Base-by-base conservation (phyloP, 1,140 invertebrate genomes). In the Sarcophaga peregrina region DNA sequence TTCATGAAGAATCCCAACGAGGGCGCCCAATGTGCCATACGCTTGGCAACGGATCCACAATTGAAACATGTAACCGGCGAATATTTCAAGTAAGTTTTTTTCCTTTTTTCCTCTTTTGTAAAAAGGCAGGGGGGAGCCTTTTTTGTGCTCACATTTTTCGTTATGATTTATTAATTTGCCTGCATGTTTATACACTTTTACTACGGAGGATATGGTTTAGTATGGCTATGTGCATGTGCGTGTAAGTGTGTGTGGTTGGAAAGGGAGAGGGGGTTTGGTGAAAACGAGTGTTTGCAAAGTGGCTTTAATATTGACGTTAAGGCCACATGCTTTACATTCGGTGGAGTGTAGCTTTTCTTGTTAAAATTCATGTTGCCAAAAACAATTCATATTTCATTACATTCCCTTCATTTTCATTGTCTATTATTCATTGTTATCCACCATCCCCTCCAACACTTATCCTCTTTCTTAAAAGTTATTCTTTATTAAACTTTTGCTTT, bases 21-120 rank as follows among this genome's bases (percentile, higher is more conserved):
- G 89, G 95, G 95, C 15, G 93, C 94, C 74, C 94, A 95, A 87
- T 93, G 93, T 46, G 91, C 93, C 72, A 86, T 96, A 62, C 94
- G 93, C 86, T 91, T 93, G 78, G 93, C 94, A 9, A 91, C 95
- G 9, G 92, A 93, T 84, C 91, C 92, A 11, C 90, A 91, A 68
- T 89, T 95, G 75, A 90, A 91, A 75, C 91, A 92, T 83, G 89
- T 92, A 47, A 91, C 92, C 62, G 94, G 94, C 80, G 92, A 93
- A 88, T 95, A 94, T 91, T 93, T 94, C 85, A 93, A 93, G 94
- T 94, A 90, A 90, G 86, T 91, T 86, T 58, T 58, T 58, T 4
- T 15, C 15, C 10, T 7, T 6, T 58, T 13, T 58, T n/a, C 76
- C 10, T 1, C 1, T 9, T 5, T 45, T 37, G 25, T 37, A n/a